Evolutionary conservation across 2,797 vertebrate species (phyloP).

Genomic region (Zenarchopterus dispar): DNA sequence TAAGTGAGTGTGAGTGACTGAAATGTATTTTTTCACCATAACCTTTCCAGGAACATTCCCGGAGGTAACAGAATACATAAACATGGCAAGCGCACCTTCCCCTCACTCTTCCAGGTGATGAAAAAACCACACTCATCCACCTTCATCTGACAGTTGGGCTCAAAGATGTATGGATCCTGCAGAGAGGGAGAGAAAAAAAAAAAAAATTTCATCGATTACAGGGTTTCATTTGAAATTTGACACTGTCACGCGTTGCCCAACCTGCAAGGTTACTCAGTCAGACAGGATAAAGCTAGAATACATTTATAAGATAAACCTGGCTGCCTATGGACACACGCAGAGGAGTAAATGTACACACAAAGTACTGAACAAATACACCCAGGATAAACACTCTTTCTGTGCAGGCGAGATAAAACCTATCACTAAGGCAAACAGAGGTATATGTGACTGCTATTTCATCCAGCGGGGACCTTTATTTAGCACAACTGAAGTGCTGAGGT

Average conservation of each 20-base stretch:
- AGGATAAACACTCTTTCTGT: conserved; percentile 1
- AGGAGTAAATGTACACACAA: background rate
- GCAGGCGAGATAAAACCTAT: conserved; percentile 16
- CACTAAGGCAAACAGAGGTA: conserved; percentile 47
- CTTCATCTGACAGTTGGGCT: conserved; percentile 94
- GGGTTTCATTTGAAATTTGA: conserved; percentile 50
- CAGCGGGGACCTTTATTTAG: no score
- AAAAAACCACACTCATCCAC: conserved; percentile 98
- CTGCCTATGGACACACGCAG: conserved; percentile 7
- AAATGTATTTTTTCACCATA: conserved; percentile 13
- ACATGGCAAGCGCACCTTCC: conserved; percentile 35
- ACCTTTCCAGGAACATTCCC: no score
- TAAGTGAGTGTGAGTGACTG: conserved; percentile 23
- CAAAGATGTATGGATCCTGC: conserved; percentile 95
- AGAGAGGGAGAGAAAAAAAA: conserved; percentile 47
- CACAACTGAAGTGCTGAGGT: no score
- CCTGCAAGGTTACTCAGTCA: conserved; percentile 28
- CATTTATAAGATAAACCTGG: conserved; percentile 6
- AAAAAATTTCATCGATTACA: conserved; percentile 26
- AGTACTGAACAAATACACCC: conserved; percentile 9
- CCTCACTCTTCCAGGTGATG: conserved; percentile 96
- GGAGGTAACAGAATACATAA: conserved; percentile 37
- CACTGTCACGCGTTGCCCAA: conserved; percentile 45
- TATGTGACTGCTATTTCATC: conserved; percentile 42
- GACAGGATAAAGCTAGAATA: conserved; percentile 28